These are phyloP conservation scores for Pogonognathellus flavescens DNA, from an alignment of 1,140 invertebrate genomes.

Conservation along the genomic window DNA sequence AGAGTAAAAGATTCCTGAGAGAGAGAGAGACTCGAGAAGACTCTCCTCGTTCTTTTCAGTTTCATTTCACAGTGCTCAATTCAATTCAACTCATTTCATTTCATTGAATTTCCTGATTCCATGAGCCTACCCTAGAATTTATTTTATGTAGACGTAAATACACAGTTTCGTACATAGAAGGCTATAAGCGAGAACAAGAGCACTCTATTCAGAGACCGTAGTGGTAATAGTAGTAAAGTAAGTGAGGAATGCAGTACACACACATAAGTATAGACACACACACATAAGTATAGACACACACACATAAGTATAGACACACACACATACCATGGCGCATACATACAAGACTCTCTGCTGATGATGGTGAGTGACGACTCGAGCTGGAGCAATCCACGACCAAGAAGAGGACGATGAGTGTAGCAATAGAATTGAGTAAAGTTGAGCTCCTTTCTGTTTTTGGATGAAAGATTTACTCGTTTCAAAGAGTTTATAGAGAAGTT, in stretches of 20 bases:
- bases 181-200: too few species aligned
- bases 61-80: conserved; percentile 38
- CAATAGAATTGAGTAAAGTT: not conserved
- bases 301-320: too few species aligned
- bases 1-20: conserved; percentile 9
- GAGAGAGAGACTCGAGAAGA: not conserved
- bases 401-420: not conserved
- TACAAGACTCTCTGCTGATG: not conserved
- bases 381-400: not conserved
- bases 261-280: too few species aligned
- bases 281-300: too few species aligned
- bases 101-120: conserved; percentile 44
- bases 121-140: not conserved
- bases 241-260: not conserved
- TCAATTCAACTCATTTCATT: conserved; percentile 39
- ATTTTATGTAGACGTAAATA: too few species aligned
- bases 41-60: conserved; percentile 18
- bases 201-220: too few species aligned
- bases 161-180: too few species aligned
- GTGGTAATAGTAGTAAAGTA: not conserved
- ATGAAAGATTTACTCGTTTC: conserved; percentile 39
- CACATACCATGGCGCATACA: too few species aligned
- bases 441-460: conserved; percentile 21
- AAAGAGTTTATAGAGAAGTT: not conserved
- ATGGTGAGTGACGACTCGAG: not conserved